Conservation (phyloP, 92 coral and sea anemone genomes). For the Anthopleura xanthogrammica region DNA sequence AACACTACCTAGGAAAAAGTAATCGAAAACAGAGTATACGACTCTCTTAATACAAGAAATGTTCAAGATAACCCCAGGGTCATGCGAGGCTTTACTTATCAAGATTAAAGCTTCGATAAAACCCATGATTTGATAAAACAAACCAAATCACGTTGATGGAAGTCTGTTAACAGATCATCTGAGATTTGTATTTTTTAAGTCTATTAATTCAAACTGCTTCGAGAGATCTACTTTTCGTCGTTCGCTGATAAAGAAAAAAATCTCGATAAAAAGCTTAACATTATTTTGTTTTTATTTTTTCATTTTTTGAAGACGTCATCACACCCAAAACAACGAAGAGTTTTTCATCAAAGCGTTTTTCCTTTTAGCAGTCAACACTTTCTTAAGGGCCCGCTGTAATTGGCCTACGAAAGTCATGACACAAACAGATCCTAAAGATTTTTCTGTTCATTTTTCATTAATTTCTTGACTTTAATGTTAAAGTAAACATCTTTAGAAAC, state of each 20-base stretch:
- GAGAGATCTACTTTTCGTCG: background rate
- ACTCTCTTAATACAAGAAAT: background rate
- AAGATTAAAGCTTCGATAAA: background rate
- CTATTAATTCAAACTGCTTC: background rate
- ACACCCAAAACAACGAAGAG: no score
- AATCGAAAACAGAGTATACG: background rate
- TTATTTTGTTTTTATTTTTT: background rate
- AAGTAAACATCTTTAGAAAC: no score
- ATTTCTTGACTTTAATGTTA: no score
- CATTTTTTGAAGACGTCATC: no score
- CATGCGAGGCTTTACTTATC: background rate
- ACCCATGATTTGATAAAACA: background rate
- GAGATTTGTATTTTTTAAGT: background rate
- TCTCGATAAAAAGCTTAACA: background rate
- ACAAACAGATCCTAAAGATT: no score
- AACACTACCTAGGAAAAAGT: background rate
- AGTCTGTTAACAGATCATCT: background rate
- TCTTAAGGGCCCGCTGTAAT: no score
- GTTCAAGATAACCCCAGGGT: background rate
- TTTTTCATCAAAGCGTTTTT: no score
- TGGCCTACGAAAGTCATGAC: no score
- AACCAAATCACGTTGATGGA: background rate
- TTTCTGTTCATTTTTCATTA: no score
- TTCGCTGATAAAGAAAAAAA: background rate
- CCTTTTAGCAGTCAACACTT: no score